These are phyloP conservation scores for Melanotaenia nigrans DNA, from an alignment of 2,797 vertebrate species.

Conservation along the genomic window DNA sequence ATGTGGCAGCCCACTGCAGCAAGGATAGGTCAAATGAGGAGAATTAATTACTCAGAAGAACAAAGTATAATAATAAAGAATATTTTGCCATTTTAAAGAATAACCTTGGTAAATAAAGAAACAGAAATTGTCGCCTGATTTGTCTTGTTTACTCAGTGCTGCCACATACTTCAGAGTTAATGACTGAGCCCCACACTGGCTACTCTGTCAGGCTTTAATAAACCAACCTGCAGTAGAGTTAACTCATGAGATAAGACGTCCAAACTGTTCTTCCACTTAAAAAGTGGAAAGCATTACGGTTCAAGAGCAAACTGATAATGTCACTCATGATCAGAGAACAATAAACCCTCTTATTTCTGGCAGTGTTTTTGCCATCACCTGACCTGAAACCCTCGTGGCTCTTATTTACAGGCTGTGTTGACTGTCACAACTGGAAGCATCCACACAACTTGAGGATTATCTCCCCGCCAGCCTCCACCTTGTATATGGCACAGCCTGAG, in stretches of 20 bases:
- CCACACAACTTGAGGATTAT: constrained; percentile 53
- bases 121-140: constrained; percentile 29
- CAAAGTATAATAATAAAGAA: too few species aligned
- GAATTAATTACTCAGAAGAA: too few species aligned
- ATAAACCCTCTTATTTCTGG: constrained; percentile 11
- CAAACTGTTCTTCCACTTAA: background rate
- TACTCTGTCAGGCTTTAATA: constrained; percentile 25
- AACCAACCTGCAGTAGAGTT: constrained; percentile 16
- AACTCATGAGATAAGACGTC: constrained; percentile 1
- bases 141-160: constrained; percentile 19
- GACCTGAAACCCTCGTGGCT: constrained; percentile 28
- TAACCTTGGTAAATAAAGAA: background rate
- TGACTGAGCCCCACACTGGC: constrained; percentile 26
- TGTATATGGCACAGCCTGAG: constrained; percentile 43
- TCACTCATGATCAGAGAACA: constrained; percentile 17
- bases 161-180: constrained; percentile 35
- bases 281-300: constrained; percentile 3
- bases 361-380: background rate
- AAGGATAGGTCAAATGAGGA: too few species aligned
- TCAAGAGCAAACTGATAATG: constrained; percentile 3
- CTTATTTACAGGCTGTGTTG: constrained; percentile 26
- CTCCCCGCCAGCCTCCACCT: constrained; percentile 46
- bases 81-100: background rate
- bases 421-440: constrained; percentile 54
- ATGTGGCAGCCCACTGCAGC: too few species aligned